Evolutionary conservation across 2,888 invertebrate genomes (phyloP).

Genomic region (Luperina nickerlii): DNA sequence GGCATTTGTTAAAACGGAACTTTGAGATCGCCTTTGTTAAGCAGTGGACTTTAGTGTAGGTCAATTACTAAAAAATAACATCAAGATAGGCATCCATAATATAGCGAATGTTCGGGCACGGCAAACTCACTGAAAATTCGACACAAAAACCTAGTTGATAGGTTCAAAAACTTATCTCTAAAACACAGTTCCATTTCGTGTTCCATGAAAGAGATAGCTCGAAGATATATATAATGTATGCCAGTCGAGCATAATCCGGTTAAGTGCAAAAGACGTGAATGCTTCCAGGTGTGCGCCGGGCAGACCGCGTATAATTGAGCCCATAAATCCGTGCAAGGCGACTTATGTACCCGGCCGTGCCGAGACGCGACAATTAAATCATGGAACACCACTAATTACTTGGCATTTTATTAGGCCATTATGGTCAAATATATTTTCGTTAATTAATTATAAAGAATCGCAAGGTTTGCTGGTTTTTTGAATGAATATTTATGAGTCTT

Average conservation of each 20-base stretch:
- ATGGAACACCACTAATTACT: constrained; percentile 83
- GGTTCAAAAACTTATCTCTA: constrained; percentile 21
- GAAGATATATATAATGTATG: constrained; percentile 66
- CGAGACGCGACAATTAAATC: constrained; percentile 88
- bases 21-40: not conserved
- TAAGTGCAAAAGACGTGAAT: constrained; percentile 75
- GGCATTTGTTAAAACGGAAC: not conserved
- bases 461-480: constrained; percentile 13
- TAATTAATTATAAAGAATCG: constrained; percentile 47
- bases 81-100: not conserved
- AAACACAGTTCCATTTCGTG: constrained; percentile 48
- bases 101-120: not conserved
- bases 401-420: constrained; percentile 59
- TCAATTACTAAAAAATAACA: not conserved
- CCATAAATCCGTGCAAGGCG: constrained; percentile 84
- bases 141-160: constrained; percentile 2
- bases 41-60: not conserved
- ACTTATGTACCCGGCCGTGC: constrained; percentile 79
- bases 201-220: constrained; percentile 48
- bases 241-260: constrained; percentile 73
- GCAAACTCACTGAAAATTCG: not conserved
- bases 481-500: constrained; percentile 36
- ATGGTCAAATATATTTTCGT: constrained; percentile 50
- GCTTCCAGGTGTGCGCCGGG: constrained; percentile 70
- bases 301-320: constrained; percentile 86